A percentile compares a stretch with the other conserved stretches of the same genome.
phyloP scores from a whole-genome alignment of 2,797 vertebrate genomes.

The Peromyscus eremicus region DNA sequence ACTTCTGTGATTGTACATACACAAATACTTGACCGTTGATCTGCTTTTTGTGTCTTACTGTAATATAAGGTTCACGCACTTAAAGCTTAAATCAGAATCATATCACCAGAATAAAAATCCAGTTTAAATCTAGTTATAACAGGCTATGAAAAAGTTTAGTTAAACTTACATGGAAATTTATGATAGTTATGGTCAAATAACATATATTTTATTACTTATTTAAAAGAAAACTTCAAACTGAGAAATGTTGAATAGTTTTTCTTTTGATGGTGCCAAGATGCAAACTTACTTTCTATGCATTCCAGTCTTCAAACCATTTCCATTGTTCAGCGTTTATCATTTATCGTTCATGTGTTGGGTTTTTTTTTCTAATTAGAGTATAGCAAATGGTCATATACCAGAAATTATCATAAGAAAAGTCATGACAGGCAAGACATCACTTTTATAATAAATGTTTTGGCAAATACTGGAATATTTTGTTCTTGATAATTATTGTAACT shows the following conservation, averaged over 20 bases:
- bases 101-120: background rate
- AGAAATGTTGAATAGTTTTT: background rate
- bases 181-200: background rate
- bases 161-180: background rate
- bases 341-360: slow-evolving; percentile 9
- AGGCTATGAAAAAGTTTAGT: background rate
- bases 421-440: background rate
- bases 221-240: background rate
- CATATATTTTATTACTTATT: background rate
- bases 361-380: background rate
- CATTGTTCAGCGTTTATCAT: background rate
- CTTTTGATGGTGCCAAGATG: background rate
- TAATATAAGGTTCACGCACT: background rate
- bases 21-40: background rate
- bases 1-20: background rate
- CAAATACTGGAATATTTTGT: background rate
- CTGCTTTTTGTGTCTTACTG: background rate
- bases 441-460: slow-evolving; percentile 30
- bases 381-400: slow-evolving; percentile 1
- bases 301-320: background rate
- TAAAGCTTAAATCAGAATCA: background rate
- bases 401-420: background rate
- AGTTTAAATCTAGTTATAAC: background rate
- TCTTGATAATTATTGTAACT: background rate
- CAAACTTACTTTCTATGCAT: background rate